Conservation (phyloP, 1,140 invertebrate species). For the Asbolus verrucosus region DNA sequence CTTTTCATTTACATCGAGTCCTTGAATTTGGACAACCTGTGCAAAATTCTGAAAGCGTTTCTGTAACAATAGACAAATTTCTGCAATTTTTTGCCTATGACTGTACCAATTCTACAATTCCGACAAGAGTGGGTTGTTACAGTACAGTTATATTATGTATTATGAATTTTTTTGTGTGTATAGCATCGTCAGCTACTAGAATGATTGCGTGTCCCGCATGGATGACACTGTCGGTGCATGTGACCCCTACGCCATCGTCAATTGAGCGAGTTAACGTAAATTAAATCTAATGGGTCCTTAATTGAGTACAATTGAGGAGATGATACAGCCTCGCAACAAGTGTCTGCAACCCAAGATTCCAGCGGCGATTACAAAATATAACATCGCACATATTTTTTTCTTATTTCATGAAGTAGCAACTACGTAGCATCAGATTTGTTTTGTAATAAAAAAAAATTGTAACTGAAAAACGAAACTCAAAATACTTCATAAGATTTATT, state of each 20-base stretch:
- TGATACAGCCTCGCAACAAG: conserved; percentile 58
- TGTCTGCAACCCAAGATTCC: conserved; percentile 50
- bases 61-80: too few relatives aligned
- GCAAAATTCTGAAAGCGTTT: too few relatives aligned
- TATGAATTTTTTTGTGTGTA: conserved; percentile 44
- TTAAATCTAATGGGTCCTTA: conserved; percentile 62
- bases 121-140: conserved; percentile 34
- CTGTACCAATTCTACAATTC: conserved; percentile 43
- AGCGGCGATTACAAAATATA: conserved; percentile 39
- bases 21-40: too few relatives aligned
- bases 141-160: conserved; percentile 3
- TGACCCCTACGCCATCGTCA: conserved; percentile 63
- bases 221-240: conserved; percentile 55
- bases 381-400: conserved; percentile 21
- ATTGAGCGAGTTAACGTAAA: conserved; percentile 64
- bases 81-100: not conserved
- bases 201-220: conserved; percentile 61
- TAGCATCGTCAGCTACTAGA: conserved; percentile 38
- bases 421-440: too few relatives aligned
- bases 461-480: too few relatives aligned
- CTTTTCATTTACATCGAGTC: too few relatives aligned
- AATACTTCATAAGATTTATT: too few relatives aligned
- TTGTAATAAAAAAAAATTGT: too few relatives aligned
- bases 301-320: conserved; percentile 61
- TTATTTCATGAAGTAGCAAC: too few relatives aligned